Percentiles rank a stretch among this genome's conserved stretches.
Evolutionary conservation across 1,140 invertebrate species (phyloP).

Genomic region (Lasioglossum baleicum): DNA sequence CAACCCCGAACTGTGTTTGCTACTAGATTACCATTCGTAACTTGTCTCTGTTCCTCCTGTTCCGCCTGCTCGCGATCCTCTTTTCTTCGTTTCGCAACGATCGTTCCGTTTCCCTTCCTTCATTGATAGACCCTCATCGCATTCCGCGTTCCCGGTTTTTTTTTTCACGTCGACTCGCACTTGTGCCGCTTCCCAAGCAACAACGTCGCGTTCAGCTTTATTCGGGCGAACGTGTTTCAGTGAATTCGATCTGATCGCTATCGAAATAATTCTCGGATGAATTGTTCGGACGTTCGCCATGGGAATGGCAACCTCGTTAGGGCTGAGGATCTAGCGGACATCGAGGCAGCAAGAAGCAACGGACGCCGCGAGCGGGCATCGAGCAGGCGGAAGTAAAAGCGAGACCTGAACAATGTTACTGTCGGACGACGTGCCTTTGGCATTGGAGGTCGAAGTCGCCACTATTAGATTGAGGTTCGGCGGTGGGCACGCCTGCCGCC

Average conservation of each 20-base stretch:
- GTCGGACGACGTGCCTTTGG: slow-evolving; percentile 55
- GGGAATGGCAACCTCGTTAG: slow-evolving; percentile 9
- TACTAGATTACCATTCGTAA: slow-evolving; percentile 69
- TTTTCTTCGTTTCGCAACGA: background rate
- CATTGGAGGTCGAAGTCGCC: slow-evolving; percentile 69
- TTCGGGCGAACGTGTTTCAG: too few species aligned
- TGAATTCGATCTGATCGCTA: background rate
- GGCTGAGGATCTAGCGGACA: background rate
- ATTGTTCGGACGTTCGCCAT: background rate
- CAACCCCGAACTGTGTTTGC: slow-evolving; percentile 68
- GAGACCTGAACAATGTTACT: slow-evolving; percentile 42
- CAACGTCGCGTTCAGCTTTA: too few species aligned
- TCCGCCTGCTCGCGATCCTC: too few species aligned
- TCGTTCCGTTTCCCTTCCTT: background rate
- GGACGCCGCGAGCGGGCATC: too few species aligned
- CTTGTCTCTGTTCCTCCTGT: slow-evolving; percentile 8
- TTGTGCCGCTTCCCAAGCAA: slow-evolving; percentile 5
- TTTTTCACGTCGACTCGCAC: too few species aligned
- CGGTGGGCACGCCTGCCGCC: slow-evolving; percentile 64
- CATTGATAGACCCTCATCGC: background rate
- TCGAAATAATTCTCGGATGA: background rate
- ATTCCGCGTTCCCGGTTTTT: background rate
- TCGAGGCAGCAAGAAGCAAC: background rate
- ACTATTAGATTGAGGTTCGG: slow-evolving; percentile 75
- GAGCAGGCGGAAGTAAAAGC: slow-evolving; percentile 34